A percentile compares a stretch with the other conserved stretches of the same genome.
phyloP scores from a whole-genome alignment of 2,113 vertebrate species.

The Chamaea fasciata region DNA sequence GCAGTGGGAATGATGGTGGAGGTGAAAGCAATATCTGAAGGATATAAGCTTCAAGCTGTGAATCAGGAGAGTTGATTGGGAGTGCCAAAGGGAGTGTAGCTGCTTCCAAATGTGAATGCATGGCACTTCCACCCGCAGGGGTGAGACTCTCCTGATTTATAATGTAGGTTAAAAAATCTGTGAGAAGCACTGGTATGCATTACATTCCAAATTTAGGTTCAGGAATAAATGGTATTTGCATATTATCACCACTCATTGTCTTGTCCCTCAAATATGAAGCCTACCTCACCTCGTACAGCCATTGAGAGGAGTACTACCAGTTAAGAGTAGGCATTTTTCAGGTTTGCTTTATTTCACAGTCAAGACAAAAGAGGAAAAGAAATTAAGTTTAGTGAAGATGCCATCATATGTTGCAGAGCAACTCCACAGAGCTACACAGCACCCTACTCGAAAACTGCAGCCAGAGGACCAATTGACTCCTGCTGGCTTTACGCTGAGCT shows the following conservation, averaged over 20 bases:
- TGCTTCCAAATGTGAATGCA: fast-evolving
- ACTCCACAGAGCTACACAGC: background rate
- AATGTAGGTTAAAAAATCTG: background rate
- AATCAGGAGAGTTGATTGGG: background rate
- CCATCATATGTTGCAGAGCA: fast-evolving
- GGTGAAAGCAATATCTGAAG: background rate
- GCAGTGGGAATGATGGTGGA: too few relatives aligned
- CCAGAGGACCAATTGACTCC: background rate
- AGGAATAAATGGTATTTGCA: background rate
- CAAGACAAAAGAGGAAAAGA: background rate
- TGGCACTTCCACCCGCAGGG: fast-evolving
- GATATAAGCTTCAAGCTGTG: background rate
- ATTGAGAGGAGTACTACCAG: background rate
- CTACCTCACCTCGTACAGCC: background rate
- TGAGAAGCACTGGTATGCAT: background rate
- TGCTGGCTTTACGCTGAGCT: fast-evolving
- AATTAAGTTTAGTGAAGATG: background rate
- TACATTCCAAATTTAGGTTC: background rate
- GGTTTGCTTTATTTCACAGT: background rate
- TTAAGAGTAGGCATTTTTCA: background rate
- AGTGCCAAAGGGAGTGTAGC: background rate
- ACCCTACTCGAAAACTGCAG: background rate
- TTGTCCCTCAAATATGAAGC: background rate
- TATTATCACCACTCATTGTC: background rate
- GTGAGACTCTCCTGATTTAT: background rate